Evolutionary conservation across 2,113 vertebrate species (phyloP).

Genomic region (Lipotes vexillifer): DNA sequence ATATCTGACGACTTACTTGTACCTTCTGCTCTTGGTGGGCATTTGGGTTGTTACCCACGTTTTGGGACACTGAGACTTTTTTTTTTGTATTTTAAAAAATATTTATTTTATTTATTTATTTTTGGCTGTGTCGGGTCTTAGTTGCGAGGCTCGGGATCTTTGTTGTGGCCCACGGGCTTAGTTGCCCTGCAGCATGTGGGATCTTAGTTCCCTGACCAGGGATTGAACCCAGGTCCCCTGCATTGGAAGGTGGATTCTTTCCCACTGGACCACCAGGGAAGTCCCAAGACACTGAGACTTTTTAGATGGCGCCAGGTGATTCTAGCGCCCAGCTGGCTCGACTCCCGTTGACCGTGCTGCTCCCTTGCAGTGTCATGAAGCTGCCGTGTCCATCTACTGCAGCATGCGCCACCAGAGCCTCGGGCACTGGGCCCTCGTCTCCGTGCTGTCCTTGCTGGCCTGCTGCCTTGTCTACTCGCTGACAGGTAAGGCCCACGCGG

Average conservation of each 20-base stretch:
- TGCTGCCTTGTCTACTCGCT: slow-evolving; percentile 94
- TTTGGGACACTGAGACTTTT: fast-evolving
- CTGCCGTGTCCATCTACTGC: slow-evolving; percentile 91
- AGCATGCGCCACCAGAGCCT: slow-evolving; percentile 91
- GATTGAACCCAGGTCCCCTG: too few species aligned
- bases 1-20: fast-evolving
- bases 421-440: slow-evolving; percentile 89
- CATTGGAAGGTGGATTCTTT: too few species aligned
- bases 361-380: slow-evolving; percentile 91
- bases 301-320: fast-evolving
- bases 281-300: fast-evolving
- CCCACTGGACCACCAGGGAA: too few species aligned
- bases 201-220: too few species aligned
- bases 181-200: too few species aligned
- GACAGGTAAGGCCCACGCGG: slow-evolving; percentile 81
- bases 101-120: too few species aligned
- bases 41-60: fast-evolving
- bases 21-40: background rate
- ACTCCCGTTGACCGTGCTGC: fast-evolving
- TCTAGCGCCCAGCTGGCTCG: fast-evolving
- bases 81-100: too few species aligned
- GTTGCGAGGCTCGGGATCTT: fast-evolving
- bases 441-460: slow-evolving; percentile 89
- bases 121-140: too few species aligned
- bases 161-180: too few species aligned